Conservation (phyloP, 2,113 vertebrate genomes). For the Capreolus pygargus region DNA sequence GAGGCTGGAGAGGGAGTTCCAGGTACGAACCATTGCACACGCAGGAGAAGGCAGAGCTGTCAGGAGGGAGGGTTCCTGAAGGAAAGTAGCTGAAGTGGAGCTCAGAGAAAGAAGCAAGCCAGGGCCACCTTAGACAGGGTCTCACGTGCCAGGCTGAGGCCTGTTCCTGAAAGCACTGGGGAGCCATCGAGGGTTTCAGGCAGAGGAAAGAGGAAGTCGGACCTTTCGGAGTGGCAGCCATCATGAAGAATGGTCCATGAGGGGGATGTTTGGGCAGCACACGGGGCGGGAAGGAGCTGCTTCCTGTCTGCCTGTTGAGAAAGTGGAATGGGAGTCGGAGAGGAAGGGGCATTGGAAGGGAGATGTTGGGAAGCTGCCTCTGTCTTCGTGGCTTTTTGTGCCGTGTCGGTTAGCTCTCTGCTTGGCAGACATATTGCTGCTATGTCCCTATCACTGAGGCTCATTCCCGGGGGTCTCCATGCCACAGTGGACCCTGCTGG, state of each 20-base stretch:
- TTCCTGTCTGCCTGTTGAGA: not conserved
- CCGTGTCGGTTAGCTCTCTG: not conserved
- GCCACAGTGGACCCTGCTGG: not conserved
- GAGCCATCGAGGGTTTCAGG: not conserved
- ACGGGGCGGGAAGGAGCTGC: accelerated
- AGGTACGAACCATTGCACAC: not conserved
- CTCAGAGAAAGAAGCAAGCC: not conserved
- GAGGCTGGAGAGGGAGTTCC: not conserved
- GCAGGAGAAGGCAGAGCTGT: not conserved
- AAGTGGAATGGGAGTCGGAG: too few species aligned
- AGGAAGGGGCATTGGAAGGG: too few species aligned
- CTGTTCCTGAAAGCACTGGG: not conserved
- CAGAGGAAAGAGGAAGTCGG: not conserved
- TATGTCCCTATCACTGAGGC: not conserved
- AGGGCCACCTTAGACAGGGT: not conserved
- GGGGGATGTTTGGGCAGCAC: accelerated
- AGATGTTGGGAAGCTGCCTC: not conserved
- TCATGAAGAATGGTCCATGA: not conserved
- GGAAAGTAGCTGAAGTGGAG: too few species aligned
- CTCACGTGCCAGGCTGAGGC: accelerated
- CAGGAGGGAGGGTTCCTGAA: too few species aligned
- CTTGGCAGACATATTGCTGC: not conserved
- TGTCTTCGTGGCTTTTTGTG: not conserved
- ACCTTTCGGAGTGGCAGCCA: not conserved
- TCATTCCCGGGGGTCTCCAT: not conserved